These are phyloP conservation scores for Caenorhabditis remanei DNA, from an alignment of 1,140 invertebrate species.

Conservation along the genomic window DNA sequence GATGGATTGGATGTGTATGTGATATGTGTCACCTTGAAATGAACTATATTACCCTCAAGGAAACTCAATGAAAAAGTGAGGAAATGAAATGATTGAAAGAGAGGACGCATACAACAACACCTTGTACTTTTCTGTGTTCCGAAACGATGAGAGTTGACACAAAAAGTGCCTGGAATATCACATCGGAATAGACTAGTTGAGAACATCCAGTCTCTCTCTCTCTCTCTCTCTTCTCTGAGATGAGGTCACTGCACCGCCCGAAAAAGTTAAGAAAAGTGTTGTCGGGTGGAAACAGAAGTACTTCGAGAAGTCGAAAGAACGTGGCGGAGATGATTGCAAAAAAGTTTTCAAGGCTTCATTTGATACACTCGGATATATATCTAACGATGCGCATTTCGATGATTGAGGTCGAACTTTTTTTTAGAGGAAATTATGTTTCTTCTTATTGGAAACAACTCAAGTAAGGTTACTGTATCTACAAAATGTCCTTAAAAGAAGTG, in stretches of 20 bases:
- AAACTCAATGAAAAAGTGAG: slow-evolving; percentile 39
- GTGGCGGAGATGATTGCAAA: background rate
- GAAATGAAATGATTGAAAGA: slow-evolving; percentile 19
- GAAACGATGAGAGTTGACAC: slow-evolving; percentile 28
- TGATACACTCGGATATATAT: slow-evolving; percentile 8
- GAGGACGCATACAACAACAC: slow-evolving; percentile 17
- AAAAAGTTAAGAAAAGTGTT: background rate
- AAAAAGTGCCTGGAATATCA: slow-evolving; percentile 53
- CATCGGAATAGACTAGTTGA: slow-evolving; percentile 8
- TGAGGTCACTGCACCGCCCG: slow-evolving; percentile 36
- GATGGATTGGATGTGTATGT: background rate
- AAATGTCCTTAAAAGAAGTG: no score
- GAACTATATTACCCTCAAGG: slow-evolving; percentile 52
- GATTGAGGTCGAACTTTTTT: slow-evolving; percentile 19
- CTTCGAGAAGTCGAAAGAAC: slow-evolving; percentile 5
- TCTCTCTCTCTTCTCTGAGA: slow-evolving; percentile 1
- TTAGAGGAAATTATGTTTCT: no score
- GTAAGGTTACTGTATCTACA: no score
- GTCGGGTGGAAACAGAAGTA: slow-evolving; percentile 39
- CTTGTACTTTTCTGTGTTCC: slow-evolving; percentile 41
- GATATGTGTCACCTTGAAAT: slow-evolving; percentile 47
- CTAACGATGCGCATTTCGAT: slow-evolving; percentile 17
- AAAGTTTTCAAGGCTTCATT: slow-evolving; percentile 49
- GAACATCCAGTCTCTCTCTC: background rate
- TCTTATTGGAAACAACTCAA: no score